Base-by-base conservation (phyloP, 30 jellyfish, hydroid and myxozoan species). In the Morbakka virulenta region DNA sequence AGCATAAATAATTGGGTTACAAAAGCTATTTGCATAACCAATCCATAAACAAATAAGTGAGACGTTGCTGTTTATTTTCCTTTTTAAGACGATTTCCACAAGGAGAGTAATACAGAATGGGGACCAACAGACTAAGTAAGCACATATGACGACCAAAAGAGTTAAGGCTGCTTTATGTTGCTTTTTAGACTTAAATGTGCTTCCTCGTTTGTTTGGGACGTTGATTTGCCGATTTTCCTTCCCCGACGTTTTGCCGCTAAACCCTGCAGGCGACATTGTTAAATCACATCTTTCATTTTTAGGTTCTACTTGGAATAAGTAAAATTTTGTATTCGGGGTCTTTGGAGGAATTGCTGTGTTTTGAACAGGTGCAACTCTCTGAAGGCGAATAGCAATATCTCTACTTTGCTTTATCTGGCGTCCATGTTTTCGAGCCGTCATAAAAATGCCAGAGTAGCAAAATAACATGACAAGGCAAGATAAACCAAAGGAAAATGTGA, bases 21-120 rank as follows among this genome's bases (percentile, higher is more conserved):
- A 69, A 32, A 81, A 26, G 35, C 93, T 81, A 61, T 85, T 81
- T 26, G 80, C 34, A 26, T 81, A 80, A 53, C 93, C 93, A 4
- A 81, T 81, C 93, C 93, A 81, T 64, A 81, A 48, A 49, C 52
- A 81, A 34, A 81, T 29, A 22, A 81, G 80, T 28, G 79, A 48
- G 30, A 81, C n/a, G 13, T 23, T 23, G 17, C 85, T 47, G 21
- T 48, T 13, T 1, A 65, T 17, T 67, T 81, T 81, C 26, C 47
- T 57, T 29, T 27, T 26, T 33, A 32, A 29, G 6, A 85, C 81
- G 1, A 70, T 35, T 67, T 81, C 93, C 4, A 70, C 34, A 51
- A 81, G 33, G 12, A 81, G 85, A 23, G 72, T 65, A 14, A 81
- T 53, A 52, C 93, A 81, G 31, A 81, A 81, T 47, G 93, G 93